Conservation (phyloP, 2,113 vertebrate genomes). For the Misgurnus mizolepis region DNA sequence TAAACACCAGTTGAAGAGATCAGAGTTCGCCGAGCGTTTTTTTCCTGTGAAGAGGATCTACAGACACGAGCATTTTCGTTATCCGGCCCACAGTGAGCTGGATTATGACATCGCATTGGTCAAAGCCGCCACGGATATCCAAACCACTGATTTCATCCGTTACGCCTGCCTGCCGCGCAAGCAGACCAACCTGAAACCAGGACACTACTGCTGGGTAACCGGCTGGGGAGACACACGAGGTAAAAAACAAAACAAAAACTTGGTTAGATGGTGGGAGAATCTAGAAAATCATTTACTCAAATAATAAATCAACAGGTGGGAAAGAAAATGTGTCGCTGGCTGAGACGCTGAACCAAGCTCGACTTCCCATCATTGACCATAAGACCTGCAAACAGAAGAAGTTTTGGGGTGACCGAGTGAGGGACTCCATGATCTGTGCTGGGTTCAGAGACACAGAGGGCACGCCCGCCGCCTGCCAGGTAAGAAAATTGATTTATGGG, state of each 20-base stretch:
- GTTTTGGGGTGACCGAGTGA: conserved; percentile 79
- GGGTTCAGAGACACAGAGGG: conserved; percentile 74
- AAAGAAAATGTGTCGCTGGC: conserved; percentile 73
- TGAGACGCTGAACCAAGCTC: conserved; percentile 74
- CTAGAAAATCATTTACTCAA: not conserved
- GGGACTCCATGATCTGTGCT: conserved; percentile 77
- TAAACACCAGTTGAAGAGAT: conserved; percentile 74
- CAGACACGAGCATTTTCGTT: conserved; percentile 72
- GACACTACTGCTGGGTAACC: conserved; percentile 76
- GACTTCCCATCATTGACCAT: conserved; percentile 74
- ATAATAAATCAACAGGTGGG: conserved; percentile 58
- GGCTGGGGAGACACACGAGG: conserved; percentile 74
- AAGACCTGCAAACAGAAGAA: conserved; percentile 76
- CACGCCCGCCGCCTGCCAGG: conserved; percentile 78
- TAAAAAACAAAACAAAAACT: conserved; percentile 42
- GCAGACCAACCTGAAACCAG: conserved; percentile 65
- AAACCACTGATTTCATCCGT: conserved; percentile 68
- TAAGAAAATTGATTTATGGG: conserved; percentile 36
- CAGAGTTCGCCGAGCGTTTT: conserved; percentile 67
- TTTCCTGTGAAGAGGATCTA: conserved; percentile 73
- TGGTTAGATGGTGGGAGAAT: not conserved
- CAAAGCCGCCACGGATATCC: conserved; percentile 68
- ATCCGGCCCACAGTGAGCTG: conserved; percentile 72
- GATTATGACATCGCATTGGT: conserved; percentile 77
- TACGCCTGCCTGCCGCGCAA: conserved; percentile 78